Conservation (phyloP, 92 coral and sea anemone species). For the Siderastrea radians region DNA sequence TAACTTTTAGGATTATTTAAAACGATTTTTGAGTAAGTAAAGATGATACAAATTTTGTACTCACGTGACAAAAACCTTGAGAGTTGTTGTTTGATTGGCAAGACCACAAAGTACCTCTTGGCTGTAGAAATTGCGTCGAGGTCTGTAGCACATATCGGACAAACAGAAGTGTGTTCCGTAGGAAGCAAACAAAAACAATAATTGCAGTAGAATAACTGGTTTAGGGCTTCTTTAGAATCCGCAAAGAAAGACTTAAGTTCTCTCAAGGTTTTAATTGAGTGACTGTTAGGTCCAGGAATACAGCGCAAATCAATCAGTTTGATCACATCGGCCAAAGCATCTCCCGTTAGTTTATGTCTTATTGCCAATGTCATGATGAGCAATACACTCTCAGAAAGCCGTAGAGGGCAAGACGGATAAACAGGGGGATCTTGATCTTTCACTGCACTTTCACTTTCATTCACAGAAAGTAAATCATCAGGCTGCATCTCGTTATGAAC, state of each 20-base stretch:
- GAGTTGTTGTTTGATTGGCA: slow-evolving; percentile 44
- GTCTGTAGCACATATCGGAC: slow-evolving; percentile 31
- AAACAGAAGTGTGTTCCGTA: slow-evolving; percentile 15
- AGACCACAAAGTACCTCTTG: slow-evolving; percentile 37
- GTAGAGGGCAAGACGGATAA: slow-evolving; percentile 17
- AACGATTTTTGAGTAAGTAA: too few relatives aligned
- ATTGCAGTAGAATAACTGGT: slow-evolving; percentile 32
- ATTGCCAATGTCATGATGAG: slow-evolving; percentile 51
- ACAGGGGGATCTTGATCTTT: slow-evolving; percentile 39
- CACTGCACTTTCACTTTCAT: background rate
- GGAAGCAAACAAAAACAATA: slow-evolving; percentile 35
- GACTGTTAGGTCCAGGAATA: slow-evolving; percentile 28
- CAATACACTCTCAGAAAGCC: slow-evolving; percentile 39
- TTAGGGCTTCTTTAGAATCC: background rate
- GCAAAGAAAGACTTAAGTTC: slow-evolving; percentile 31
- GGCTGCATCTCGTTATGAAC: background rate
- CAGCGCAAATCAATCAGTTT: slow-evolving; percentile 46
- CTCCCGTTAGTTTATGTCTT: slow-evolving; percentile 30
- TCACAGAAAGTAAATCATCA: background rate
- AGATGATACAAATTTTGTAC: background rate
- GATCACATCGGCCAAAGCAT: slow-evolving; percentile 44
- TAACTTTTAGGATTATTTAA: too few relatives aligned
- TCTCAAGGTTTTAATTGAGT: slow-evolving; percentile 25
- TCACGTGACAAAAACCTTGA: slow-evolving; percentile 11
- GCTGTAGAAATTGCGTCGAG: background rate